These are phyloP conservation scores for Cranoglanis bouderius DNA, from an alignment of 2,113 vertebrate species.

Conservation along the genomic window DNA sequence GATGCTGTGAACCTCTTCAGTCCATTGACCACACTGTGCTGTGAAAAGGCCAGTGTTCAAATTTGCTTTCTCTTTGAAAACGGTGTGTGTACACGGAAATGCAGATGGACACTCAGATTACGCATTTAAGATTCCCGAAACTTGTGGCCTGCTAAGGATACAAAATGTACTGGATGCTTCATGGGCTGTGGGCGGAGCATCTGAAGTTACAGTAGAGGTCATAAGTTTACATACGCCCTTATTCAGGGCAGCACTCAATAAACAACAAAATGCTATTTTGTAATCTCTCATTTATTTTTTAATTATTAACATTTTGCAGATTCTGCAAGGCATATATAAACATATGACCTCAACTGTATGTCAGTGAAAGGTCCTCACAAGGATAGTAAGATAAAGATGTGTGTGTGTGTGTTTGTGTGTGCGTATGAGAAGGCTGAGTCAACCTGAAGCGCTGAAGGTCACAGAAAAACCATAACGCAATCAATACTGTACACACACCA, in stretches of 20 bases:
- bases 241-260: no score
- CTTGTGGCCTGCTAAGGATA: background rate
- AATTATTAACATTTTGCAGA: no score
- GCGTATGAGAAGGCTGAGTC: background rate
- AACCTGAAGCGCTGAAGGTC: conserved; percentile 24
- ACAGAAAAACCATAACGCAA: conserved; percentile 17
- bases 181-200: background rate
- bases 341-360: no score
- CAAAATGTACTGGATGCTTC: background rate
- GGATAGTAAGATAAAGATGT: background rate
- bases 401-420: background rate
- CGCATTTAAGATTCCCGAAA: background rate
- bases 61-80: background rate
- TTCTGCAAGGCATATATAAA: no score
- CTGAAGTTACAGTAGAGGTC: background rate
- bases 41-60: background rate
- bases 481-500: conserved; percentile 20
- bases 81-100: background rate
- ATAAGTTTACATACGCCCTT: no score
- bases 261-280: no score
- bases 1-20: background rate
- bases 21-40: background rate
- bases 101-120: background rate
- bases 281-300: no score
- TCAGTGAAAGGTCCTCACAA: background rate